phyloP scores from a whole-genome alignment of 2,113 vertebrate genomes.

The Ginglymostoma cirratum region DNA sequence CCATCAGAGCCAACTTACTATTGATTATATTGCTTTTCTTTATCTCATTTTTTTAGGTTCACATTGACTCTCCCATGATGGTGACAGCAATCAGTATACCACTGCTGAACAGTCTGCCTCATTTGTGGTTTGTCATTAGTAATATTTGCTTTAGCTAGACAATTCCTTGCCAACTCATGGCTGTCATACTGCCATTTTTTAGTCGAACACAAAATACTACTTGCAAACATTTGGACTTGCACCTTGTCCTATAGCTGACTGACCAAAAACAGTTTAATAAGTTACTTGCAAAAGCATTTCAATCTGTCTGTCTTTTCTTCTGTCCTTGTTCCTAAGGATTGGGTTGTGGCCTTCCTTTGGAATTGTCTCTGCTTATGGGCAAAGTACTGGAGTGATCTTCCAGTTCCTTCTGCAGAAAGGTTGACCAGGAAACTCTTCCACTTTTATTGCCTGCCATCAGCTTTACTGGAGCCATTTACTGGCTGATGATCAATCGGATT shows the following conservation, averaged over 20 bases:
- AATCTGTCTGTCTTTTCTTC: too few species aligned
- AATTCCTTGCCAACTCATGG: background rate
- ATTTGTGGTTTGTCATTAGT: background rate
- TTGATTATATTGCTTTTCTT: background rate
- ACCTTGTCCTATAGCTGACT: too few species aligned
- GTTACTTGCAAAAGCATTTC: slow-evolving; percentile 8
- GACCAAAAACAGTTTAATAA: background rate
- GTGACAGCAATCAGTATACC: background rate
- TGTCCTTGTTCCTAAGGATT: too few species aligned
- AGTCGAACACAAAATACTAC: background rate
- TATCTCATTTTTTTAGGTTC: background rate
- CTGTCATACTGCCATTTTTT: background rate
- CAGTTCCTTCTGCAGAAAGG: too few species aligned
- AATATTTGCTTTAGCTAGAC: background rate
- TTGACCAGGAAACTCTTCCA: too few species aligned
- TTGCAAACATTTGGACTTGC: background rate
- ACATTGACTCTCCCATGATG: background rate
- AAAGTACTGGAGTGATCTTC: too few species aligned
- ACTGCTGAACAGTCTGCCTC: background rate
- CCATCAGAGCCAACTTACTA: background rate
- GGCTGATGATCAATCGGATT: too few species aligned
- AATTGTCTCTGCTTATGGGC: too few species aligned
- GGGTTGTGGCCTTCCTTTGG: too few species aligned
- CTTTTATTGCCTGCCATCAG: too few species aligned
- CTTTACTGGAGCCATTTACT: too few species aligned